Base-by-base conservation (phyloP, 2,113 vertebrate species). In the Physeter macrocephalus region DNA sequence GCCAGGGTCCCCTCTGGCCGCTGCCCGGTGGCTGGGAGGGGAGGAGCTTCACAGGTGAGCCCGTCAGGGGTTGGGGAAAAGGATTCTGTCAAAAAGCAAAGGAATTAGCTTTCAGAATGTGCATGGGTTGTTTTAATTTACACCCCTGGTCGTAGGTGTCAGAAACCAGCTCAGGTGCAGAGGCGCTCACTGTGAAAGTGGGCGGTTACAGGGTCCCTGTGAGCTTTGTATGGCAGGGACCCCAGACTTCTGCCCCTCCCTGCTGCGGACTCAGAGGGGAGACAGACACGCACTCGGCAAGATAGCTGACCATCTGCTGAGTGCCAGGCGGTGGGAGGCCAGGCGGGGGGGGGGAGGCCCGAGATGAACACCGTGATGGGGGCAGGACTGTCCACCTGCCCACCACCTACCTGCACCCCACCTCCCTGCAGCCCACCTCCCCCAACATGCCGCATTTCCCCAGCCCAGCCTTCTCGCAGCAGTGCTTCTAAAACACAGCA, bases 281-380 rank as follows among this genome's bases (percentile, higher is more conserved):
- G 31, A 78, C 18, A n/a, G 49, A 54, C 57, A 13, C 29, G 11
- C 34, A 46, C 49, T 69, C 2, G 3, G 36, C 14, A 12, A 66
- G 81, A 41, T 1, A 18, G 21, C 43, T 1, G 52, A 27, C 34
- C 11, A 2, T 21, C 46, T 3, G 1, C 46, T 15, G 34, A 43
- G 66, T 10, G 74, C 49, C 46, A 17, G 29, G 23, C 2, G 23
- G 29, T 17, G 39, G 39, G n/a, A 7, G 8, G 57, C 31, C 9
- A 3, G 74, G 41, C 5, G 3, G 39, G 29, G 11, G 4, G 9
- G 2, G 10, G 90, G 23, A 11, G 8, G 7, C n/a, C 52, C 2
- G 3, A 9, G 66, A 9, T 0, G 5, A 59, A 27, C 64, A 23
- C 14, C 1, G 0, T 1, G 49, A n/a, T 0, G 34, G 41, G 31